Base-by-base conservation (phyloP, 2,888 invertebrate genomes). In the Alcis repandata region DNA sequence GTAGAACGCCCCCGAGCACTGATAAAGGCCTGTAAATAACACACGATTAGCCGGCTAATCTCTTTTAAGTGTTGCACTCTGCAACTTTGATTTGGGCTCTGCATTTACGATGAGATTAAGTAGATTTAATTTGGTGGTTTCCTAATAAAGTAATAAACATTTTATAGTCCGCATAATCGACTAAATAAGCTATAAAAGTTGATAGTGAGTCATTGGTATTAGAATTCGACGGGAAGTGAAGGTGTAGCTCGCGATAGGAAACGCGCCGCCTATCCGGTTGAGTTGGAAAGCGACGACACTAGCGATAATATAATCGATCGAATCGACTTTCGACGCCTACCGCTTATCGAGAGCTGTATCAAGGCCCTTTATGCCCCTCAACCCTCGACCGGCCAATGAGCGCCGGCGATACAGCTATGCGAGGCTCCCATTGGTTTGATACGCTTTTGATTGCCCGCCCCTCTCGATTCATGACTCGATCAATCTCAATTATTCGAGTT, bases 381-480 rank as follows among this genome's bases (percentile, higher is more conserved):
- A 88, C 90, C 91, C 91, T 85, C 85, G 69, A 67, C 75, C 75
- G 79, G 79, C 92, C 92, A 92, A 92, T 92, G 74, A 76, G 82
- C 78, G 77, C 70, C 80, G 76, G 70, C 81, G 80, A 74, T 78
- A 79, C 76, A 72, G 69, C 74, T 75, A 74, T 69, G 84, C 79
- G 75, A 81, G 74, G 75, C 86, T 79, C 87, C 79, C 82, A 92
- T 92, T 92, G 92, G 92, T 79, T 83, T 87, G 89, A 90, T 91
- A 87, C 88, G 88, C 84, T 86, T 93, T 92, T 92, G 92, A 92
- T 92, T 90, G 92, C 92, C 90, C 92, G 92, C 92, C 92, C 90
- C 85, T 71, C 87, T 87, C 89, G 88, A 92, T 92, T 85, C 90
- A 84, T 81, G 86, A 78, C 87, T 86, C 90, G 86, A 92, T 92